Percentiles rank a stretch among this genome's conserved stretches.
Evolutionary conservation across 2,113 vertebrate species (phyloP).

Genomic region (Tupaia chinensis): DNA sequence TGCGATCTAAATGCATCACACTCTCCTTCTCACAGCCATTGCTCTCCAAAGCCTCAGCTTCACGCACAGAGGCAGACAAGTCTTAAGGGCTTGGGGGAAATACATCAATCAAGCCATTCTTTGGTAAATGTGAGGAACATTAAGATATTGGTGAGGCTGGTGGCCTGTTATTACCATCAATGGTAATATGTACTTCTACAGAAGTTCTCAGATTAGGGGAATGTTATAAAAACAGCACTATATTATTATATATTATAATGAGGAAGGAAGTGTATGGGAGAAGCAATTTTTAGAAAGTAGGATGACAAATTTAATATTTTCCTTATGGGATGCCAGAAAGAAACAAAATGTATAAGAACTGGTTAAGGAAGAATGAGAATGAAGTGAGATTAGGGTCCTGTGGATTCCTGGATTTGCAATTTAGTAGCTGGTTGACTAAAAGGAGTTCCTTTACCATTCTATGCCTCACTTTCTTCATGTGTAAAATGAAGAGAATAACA

Average conservation of each 20-base stretch:
- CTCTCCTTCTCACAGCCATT: conserved; percentile 36
- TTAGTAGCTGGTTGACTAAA: not conserved
- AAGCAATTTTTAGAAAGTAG: conserved; percentile 73
- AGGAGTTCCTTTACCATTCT: not conserved
- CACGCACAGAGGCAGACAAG: not conserved
- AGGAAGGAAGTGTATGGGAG: conserved; percentile 42
- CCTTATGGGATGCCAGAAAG: conserved; percentile 50
- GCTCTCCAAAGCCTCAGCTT: conserved; percentile 39
- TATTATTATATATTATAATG: conserved; percentile 77
- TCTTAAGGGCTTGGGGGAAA: conserved; percentile 37
- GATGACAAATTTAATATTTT: conserved; percentile 73
- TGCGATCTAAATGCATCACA: conserved; percentile 30
- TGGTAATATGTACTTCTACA: conserved; percentile 51
- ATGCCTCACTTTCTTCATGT: not conserved
- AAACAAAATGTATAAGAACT: conserved; percentile 44
- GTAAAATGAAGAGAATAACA: not conserved
- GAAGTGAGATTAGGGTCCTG: not conserved
- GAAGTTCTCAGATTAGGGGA: conserved; percentile 63
- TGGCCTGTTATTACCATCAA: conserved; percentile 72
- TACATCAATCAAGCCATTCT: conserved; percentile 63
- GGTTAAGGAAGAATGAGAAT: not conserved
- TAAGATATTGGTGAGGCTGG: conserved; percentile 46
- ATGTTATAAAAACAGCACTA: conserved; percentile 68
- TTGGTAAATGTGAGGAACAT: conserved; percentile 57
- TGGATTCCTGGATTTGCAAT: not conserved